A percentile compares a stretch with the other conserved stretches of the same genome.
Evolutionary conservation across 2,797 vertebrate genomes (phyloP).

Genomic region (Ibycter americanus): DNA sequence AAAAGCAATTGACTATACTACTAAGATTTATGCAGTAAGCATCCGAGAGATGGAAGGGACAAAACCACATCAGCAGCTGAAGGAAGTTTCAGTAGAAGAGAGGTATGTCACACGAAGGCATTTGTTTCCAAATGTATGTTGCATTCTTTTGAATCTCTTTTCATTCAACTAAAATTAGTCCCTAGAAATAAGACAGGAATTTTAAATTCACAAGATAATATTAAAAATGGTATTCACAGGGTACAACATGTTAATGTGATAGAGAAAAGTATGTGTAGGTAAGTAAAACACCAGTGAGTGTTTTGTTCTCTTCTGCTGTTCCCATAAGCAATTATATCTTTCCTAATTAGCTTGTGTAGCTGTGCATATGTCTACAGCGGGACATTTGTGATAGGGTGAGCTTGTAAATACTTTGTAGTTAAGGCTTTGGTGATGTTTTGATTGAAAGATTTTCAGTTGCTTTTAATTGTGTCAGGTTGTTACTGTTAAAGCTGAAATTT

Average conservation of each 20-base stretch:
- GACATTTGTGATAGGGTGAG: neutral
- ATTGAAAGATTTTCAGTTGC: neutral
- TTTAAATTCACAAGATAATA: neutral
- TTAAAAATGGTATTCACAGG: neutral
- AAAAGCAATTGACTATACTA: slow-evolving; percentile 89
- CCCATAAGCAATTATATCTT: neutral
- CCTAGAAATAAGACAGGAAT: neutral
- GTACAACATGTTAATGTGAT: neutral
- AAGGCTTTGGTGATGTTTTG: neutral
- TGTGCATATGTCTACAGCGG: neutral
- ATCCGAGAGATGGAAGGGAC: slow-evolving; percentile 93
- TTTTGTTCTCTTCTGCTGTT: neutral
- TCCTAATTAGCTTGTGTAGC: neutral
- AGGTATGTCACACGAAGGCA: slow-evolving; percentile 79
- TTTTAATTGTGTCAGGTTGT: neutral
- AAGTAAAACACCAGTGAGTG: neutral
- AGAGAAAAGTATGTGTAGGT: neutral
- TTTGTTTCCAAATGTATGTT: neutral
- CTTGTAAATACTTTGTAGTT: neutral
- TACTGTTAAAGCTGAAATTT: neutral
- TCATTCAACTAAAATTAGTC: neutral
- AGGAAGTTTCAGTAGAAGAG: slow-evolving; percentile 88
- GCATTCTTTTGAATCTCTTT: neutral
- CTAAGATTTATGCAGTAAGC: slow-evolving; percentile 91
- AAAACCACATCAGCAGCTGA: slow-evolving; percentile 92